Base-by-base conservation (phyloP, 2,888 invertebrate species). In the Pristionchus arcanus region DNA sequence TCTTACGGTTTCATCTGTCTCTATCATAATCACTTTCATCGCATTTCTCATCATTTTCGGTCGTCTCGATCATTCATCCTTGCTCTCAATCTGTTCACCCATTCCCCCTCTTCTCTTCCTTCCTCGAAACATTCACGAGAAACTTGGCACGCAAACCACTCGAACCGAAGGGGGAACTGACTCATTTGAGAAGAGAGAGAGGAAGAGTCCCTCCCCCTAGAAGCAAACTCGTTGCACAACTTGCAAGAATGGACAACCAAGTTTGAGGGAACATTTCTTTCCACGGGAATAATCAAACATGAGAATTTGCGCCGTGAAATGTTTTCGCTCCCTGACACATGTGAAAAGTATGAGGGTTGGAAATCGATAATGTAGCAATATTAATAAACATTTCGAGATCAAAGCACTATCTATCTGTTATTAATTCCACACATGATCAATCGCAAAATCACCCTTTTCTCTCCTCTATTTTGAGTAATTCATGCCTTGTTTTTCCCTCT, bases 71-170 rank as follows among this genome's bases (percentile, higher is more conserved):
- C 77, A 42, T 77, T 77, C 77, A 77, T 77, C 37, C 77, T 77
- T 77, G 77, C 42, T 49, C 77, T 77, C 77, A 42, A 25, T 15
- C 42, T 42, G 5, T 77, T 37, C 77, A 21, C 13, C 21, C 77
- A 31, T 19, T 31, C 25, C n/a, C 37, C 77, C 25, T 63, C 34
- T 1, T 31, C 16, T 71, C 31, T 71, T 77, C 77, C 77, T 77
- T 77, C 77, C 77, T 42, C 42, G 77, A 77, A 77, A 77, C 77
- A 42, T 77, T 77, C 37, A 31, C 77, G 37, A 42, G 77, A 77
- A 77, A 77, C 68, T 71, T 77, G 42, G 77, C 77, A 77, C 77
- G 77, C 77, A 77, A 77, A 42, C 42, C 77, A 42, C 42, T 77
- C 37, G 77, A 77, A 77, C 42, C 42, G 25, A 42, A 13, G 25